phyloP scores from a whole-genome alignment of 2,888 invertebrate species.

The Temnothorax rugatulus region DNA sequence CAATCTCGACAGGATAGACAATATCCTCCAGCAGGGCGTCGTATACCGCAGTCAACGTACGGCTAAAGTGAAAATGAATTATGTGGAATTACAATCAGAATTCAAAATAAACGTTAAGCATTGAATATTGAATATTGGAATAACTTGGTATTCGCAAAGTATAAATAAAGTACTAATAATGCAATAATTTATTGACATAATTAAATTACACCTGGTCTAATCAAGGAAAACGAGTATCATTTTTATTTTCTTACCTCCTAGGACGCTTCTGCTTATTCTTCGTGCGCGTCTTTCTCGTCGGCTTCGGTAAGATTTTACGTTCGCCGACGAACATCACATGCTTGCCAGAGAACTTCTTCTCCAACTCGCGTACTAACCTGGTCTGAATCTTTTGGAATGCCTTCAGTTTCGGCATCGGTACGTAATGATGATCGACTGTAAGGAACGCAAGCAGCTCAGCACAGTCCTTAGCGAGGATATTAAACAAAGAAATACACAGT shows the following conservation, averaged over 20 bases:
- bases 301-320: slow-evolving; percentile 99
- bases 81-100: not conserved
- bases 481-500: not conserved
- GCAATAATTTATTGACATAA: not conserved
- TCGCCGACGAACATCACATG: slow-evolving; percentile 99
- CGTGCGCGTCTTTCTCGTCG: slow-evolving; percentile 96
- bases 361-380: slow-evolving; percentile 97
- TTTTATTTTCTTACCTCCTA: slow-evolving; percentile 87
- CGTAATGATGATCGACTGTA: slow-evolving; percentile 98
- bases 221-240: not conserved
- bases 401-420: slow-evolving; percentile 99
- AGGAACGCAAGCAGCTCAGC: slow-evolving; percentile 81
- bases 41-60: slow-evolving; percentile 98
- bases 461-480: slow-evolving; percentile 8
- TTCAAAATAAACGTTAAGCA: not conserved
- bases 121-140: not conserved
- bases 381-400: slow-evolving; percentile 99
- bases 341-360: slow-evolving; percentile 99
- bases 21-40: slow-evolving; percentile 99
- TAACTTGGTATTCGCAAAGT: not conserved
- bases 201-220: not conserved
- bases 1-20: slow-evolving; percentile 99
- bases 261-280: slow-evolving; percentile 92
- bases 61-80: slow-evolving; percentile 85
- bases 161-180: not conserved